A percentile compares a stretch with the other conserved stretches of the same genome.
Conservation (phyloP, 2,888 invertebrate species). For the Dicyrtoma fusca region DNA sequence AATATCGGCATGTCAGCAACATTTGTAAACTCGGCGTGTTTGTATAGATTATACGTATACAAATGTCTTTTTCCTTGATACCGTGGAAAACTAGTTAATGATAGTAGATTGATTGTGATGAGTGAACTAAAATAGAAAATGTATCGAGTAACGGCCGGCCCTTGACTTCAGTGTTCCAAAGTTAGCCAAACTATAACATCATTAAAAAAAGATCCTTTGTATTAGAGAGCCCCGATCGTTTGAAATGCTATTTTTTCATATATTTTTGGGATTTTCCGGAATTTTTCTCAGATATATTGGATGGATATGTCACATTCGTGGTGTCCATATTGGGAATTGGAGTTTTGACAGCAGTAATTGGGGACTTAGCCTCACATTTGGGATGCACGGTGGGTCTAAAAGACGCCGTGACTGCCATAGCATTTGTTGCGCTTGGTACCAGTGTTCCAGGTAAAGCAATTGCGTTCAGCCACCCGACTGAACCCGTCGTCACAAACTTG, state of each 20-base stretch:
- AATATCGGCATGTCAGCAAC: too few species aligned
- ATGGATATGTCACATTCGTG: constrained; percentile 66
- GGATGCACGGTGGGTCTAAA: constrained; percentile 67
- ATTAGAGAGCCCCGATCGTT: too few species aligned
- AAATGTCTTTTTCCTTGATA: too few species aligned
- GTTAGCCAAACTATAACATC: too few species aligned
- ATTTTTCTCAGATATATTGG: constrained; percentile 60
- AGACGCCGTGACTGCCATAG: constrained; percentile 68
- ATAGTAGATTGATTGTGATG: too few species aligned
- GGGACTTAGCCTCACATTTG: constrained; percentile 67
- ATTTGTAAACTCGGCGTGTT: too few species aligned
- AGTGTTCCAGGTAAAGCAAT: constrained; percentile 64
- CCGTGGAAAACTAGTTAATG: too few species aligned
- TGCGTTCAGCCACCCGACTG: background rate
- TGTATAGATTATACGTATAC: too few species aligned
- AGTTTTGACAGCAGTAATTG: constrained; percentile 66
- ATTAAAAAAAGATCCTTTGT: too few species aligned
- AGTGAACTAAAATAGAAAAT: too few species aligned
- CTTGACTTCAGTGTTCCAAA: too few species aligned
- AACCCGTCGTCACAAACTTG: background rate
- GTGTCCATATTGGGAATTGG: constrained; percentile 66
- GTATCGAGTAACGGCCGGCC: too few species aligned
- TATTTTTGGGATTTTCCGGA: constrained; percentile 4
- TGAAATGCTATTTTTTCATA: background rate
- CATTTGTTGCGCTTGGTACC: constrained; percentile 69